phyloP scores from a whole-genome alignment of 2,113 vertebrate species.

The Elephas maximus region DNA sequence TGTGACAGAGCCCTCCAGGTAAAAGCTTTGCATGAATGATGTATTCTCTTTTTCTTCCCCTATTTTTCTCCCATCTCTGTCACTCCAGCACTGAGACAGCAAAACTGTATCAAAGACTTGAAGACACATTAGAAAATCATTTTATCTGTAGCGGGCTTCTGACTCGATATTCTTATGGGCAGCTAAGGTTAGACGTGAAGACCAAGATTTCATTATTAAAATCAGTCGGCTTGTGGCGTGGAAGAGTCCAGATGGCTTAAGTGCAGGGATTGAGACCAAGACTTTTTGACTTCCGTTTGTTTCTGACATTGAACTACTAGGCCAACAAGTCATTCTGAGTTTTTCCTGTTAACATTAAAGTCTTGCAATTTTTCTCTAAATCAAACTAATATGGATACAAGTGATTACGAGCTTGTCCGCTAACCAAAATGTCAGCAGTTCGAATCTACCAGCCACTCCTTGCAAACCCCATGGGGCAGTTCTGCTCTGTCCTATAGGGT shows the following conservation, averaged over 20 bases:
- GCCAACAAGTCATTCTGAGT: conserved; percentile 40
- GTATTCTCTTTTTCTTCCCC: neutral
- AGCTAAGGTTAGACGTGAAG: conserved; percentile 70
- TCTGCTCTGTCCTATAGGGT: too few relatives aligned
- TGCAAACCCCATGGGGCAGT: too few relatives aligned
- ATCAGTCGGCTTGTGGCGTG: conserved; percentile 82
- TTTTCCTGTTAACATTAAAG: conserved; percentile 34
- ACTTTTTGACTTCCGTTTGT: conserved; percentile 78
- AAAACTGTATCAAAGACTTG: neutral
- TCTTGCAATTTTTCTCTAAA: too few relatives aligned
- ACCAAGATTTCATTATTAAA: conserved; percentile 82
- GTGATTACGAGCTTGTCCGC: too few relatives aligned
- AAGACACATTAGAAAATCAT: conserved; percentile 72
- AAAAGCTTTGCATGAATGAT: neutral
- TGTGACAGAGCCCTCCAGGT: neutral
- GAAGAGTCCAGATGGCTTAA: conserved; percentile 84
- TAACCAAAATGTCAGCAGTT: too few relatives aligned
- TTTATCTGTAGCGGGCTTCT: conserved; percentile 74
- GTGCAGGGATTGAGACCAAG: conserved; percentile 81
- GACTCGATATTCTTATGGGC: conserved; percentile 62
- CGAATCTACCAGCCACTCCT: too few relatives aligned
- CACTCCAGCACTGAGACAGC: neutral
- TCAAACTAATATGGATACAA: neutral
- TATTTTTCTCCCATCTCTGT: neutral
- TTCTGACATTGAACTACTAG: neutral